Percentiles rank a stretch among this genome's conserved stretches.
phyloP scores from a whole-genome alignment of 2,888 invertebrate genomes.

The Phytoseiulus persimilis region DNA sequence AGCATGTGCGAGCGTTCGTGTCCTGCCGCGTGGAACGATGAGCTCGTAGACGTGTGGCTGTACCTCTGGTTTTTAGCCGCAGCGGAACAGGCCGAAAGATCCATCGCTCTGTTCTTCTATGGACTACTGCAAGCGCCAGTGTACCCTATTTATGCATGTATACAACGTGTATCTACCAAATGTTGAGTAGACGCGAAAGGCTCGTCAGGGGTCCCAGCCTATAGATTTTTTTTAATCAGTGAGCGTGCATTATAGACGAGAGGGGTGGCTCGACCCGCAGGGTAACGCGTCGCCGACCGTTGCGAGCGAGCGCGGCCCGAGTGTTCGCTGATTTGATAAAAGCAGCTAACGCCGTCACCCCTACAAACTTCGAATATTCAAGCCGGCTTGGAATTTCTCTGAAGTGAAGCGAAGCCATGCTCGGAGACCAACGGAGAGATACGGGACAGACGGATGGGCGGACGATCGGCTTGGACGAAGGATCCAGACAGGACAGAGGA shows the following conservation, averaged over 20 bases:
- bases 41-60: neutral
- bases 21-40: neutral
- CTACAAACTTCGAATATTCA: neutral
- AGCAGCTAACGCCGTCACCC: neutral
- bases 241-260: neutral
- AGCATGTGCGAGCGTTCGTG: neutral
- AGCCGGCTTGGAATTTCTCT: neutral
- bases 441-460: neutral
- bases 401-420: neutral
- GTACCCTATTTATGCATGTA: neutral
- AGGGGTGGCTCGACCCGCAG: neutral
- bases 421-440: neutral
- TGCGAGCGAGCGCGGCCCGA: neutral
- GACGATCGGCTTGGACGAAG: neutral
- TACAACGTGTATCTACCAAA: neutral
- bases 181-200: neutral
- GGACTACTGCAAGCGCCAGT: neutral
- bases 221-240: slow-evolving; percentile 5
- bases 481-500: neutral
- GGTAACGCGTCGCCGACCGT: neutral
- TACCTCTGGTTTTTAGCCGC: neutral
- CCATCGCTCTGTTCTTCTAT: neutral
- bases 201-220: neutral
- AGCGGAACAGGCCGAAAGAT: neutral
- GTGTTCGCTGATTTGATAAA: slow-evolving; percentile 5